Conservation (phyloP, 2,888 invertebrate species). For the Xylota sylvarum region DNA sequence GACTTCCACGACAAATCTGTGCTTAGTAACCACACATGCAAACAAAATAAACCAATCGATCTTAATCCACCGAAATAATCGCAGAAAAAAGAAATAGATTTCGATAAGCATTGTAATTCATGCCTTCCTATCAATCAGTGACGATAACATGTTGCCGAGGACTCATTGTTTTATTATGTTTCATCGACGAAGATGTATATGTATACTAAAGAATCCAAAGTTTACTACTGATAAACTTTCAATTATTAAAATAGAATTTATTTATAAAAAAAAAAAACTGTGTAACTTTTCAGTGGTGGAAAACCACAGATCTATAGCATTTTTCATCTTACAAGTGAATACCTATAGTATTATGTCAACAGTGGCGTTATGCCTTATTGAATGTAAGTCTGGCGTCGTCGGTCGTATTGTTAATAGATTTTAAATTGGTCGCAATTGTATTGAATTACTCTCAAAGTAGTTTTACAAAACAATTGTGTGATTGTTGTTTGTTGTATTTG, state of each 20-base stretch:
- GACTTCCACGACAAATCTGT: neutral
- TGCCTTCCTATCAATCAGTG: neutral
- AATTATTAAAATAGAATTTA: neutral
- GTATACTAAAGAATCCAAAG: slow-evolving; percentile 2
- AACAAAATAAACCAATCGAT: neutral
- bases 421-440: slow-evolving; percentile 71
- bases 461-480: slow-evolving; percentile 28
- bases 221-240: slow-evolving; percentile 3
- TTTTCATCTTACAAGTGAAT: slow-evolving; percentile 23
- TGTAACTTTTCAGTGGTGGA: neutral
- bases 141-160: neutral
- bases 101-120: neutral
- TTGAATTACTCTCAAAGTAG: slow-evolving; percentile 51
- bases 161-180: neutral
- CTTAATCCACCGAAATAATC: neutral
- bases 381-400: slow-evolving; percentile 42
- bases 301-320: slow-evolving; percentile 25
- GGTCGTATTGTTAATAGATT: slow-evolving; percentile 55
- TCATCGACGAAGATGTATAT: neutral
- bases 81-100: neutral
- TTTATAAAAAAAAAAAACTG: neutral
- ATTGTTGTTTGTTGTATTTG: slow-evolving; percentile 15
- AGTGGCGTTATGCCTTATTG: slow-evolving; percentile 63
- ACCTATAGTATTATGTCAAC: slow-evolving; percentile 39
- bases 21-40: slow-evolving; percentile 7